Conservation (phyloP, 2,888 invertebrate species). For the Tenthredo livida region DNA sequence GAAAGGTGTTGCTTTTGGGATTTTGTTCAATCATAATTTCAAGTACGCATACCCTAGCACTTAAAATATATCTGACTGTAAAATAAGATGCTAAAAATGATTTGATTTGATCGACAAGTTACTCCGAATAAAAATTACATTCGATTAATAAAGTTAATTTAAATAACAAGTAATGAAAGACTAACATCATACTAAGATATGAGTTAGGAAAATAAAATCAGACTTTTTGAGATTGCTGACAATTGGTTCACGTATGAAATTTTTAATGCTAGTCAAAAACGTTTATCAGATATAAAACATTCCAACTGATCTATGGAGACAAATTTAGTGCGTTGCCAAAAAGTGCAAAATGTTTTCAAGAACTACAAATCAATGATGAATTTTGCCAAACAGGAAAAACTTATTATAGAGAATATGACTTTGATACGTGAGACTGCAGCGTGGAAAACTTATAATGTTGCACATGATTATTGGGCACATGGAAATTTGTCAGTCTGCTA, state of each 20-base stretch:
- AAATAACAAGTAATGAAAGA: constrained; percentile 30
- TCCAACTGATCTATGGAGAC: not conserved
- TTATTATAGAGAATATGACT: not conserved
- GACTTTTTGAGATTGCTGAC: constrained; percentile 28
- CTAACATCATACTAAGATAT: constrained; percentile 13
- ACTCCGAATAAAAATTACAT: not conserved
- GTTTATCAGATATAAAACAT: not conserved
- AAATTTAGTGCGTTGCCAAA: constrained; percentile 23
- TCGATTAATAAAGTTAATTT: not conserved
- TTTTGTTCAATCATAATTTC: not conserved
- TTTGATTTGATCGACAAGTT: not conserved
- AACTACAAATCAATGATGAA: not conserved
- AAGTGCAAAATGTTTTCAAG: not conserved
- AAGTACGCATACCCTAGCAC: not conserved
- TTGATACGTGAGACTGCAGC: not conserved
- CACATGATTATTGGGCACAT: not conserved
- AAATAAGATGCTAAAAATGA: not conserved
- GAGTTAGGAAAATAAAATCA: constrained; percentile 7
- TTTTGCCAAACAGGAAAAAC: not conserved
- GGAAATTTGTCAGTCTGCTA: not conserved
- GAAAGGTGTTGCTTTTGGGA: too few relatives aligned
- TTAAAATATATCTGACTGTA: constrained; percentile 18
- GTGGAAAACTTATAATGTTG: not conserved
- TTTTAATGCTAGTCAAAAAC: not conserved
- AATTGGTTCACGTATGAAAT: constrained; percentile 2